A percentile compares a stretch with the other conserved stretches of the same genome.
Evolutionary conservation across 53 echinoderm and acorn worm genomes (phyloP).

Genomic region (Pentamera pediparva): DNA sequence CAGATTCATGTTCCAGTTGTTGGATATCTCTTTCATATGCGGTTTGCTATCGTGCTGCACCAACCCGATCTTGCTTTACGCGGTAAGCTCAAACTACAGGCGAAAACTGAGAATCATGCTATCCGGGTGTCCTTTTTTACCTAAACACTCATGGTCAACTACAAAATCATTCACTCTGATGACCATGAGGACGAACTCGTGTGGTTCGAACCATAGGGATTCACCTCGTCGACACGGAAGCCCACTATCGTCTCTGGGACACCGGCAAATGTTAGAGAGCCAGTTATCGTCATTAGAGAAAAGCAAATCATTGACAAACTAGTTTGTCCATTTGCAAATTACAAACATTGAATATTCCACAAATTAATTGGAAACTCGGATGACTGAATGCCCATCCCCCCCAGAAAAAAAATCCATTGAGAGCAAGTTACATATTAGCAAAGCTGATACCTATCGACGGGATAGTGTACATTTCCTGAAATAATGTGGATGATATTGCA

Average conservation of each 20-base stretch:
- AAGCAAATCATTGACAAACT: not conserved
- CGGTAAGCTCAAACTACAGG: slow-evolving; percentile 90
- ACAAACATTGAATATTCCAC: no score
- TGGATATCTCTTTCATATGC: slow-evolving; percentile 57
- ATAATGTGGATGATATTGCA: no score
- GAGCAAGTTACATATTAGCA: no score
- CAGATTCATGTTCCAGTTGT: slow-evolving; percentile 46
- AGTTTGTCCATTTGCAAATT: no score
- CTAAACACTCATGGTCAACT: slow-evolving; percentile 40
- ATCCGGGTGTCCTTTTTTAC: slow-evolving; percentile 36
- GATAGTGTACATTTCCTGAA: no score
- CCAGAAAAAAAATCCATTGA: no score
- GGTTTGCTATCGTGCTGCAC: slow-evolving; percentile 64
- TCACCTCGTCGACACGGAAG: not conserved
- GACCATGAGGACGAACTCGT: slow-evolving; percentile 42
- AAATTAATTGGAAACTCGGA: no score
- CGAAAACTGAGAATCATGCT: slow-evolving; percentile 64
- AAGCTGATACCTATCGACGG: no score
- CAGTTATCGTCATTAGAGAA: not conserved
- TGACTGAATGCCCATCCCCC: no score
- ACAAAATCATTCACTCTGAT: slow-evolving; percentile 51
- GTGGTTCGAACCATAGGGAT: slow-evolving; percentile 2
- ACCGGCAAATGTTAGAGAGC: not conserved
- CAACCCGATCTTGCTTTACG: slow-evolving; percentile 75
- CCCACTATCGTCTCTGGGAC: not conserved